Evolutionary conservation across 2,888 invertebrate genomes (phyloP), one percentile per base, ranked within the genome.

Genomic region (Morpho achilles): DNA sequence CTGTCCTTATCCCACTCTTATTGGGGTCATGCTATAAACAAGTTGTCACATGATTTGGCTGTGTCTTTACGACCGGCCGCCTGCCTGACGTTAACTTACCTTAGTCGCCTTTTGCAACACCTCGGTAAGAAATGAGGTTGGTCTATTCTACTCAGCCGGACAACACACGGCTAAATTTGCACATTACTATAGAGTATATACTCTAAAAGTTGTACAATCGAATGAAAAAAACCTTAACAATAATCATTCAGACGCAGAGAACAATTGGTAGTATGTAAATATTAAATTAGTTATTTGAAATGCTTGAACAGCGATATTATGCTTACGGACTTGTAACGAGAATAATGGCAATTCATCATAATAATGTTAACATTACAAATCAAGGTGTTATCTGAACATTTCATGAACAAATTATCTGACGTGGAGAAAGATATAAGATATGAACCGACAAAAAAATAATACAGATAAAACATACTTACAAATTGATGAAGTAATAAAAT

Each of bases 341-440:
- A 71, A 71, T 79, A 80, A 74, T 73, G 69, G 73, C 84, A 73
- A 87, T 74, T 87, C 84, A 86, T 84, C 80, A 72, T 71, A 72
- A 73, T 74, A 72, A 73, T 74, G 76, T 82, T 84, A 80, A 76
- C 78, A 74, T 78, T 77, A 83, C 81, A 82, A 80, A 73, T 70
- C 69, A 70, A 78, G 71, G 73, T 74, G 80, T 81, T 85, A 84
- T 84, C 84, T 79, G 65, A 71, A 67, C 73, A 66, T 74, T 76
- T 66, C 72, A 83, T 86, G 84, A 86, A 87, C 82, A 75, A 79
- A 81, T 79, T 78, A 82, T 79, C 77, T 77, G 74, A 76, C 75
- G 79, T 78, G 69, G 72, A 32, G 32, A 32, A 32, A 32, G 32
- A 32, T 73, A 77, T 80, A 78, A 77, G 79, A 71, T 70, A 61